phyloP scores from a whole-genome alignment of 2,888 invertebrate species.

The Erpobdella octoculata region DNA sequence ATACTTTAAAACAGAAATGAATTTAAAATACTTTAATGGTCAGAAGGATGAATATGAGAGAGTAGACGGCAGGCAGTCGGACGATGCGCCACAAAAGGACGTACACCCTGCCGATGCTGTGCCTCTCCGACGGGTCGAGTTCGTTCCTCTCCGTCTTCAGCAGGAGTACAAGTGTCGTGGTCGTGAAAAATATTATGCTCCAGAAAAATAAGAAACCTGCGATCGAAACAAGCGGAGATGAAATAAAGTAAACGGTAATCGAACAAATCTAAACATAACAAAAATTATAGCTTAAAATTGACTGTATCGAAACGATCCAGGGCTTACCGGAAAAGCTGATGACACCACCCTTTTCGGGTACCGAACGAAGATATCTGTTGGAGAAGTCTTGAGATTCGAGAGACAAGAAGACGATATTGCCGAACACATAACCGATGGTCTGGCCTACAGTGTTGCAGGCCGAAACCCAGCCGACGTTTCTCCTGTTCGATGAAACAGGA shows the following conservation, averaged over 20 bases:
- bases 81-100: conserved; percentile 73
- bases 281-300: neutral
- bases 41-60: conserved; percentile 69
- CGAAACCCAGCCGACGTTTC: conserved; percentile 92
- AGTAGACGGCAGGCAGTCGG: conserved; percentile 71
- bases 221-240: neutral
- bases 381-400: conserved; percentile 91
- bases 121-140: conserved; percentile 52
- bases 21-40: conserved; percentile 77
- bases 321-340: conserved; percentile 54
- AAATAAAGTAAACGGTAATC: too few species aligned
- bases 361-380: conserved; percentile 75
- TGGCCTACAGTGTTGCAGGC: conserved; percentile 98
- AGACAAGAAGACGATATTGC: conserved; percentile 90
- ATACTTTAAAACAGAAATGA: neutral
- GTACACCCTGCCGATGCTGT: conserved; percentile 66
- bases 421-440: conserved; percentile 74
- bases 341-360: conserved; percentile 65
- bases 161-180: conserved; percentile 79
- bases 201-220: conserved; percentile 84
- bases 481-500: conserved; percentile 26
- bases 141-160: conserved; percentile 68
- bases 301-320: neutral
- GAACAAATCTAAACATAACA: neutral
- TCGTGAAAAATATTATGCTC: conserved; percentile 80